phyloP scores from a whole-genome alignment of 2,113 vertebrate genomes.

The Ciconia boyciana region DNA sequence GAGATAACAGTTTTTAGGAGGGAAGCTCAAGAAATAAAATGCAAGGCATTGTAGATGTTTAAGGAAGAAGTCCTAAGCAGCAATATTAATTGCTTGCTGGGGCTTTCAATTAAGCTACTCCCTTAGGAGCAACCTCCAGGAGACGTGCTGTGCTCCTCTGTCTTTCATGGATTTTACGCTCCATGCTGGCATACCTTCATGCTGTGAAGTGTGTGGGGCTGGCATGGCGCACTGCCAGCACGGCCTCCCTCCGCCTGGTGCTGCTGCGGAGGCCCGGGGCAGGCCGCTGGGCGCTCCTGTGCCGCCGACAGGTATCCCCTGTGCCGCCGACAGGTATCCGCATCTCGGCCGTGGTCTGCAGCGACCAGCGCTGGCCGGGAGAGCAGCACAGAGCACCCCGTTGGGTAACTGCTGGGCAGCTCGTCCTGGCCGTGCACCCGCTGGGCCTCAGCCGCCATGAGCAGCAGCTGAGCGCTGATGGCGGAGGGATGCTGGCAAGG shows the following conservation, averaged over 20 bases:
- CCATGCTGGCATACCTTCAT: fast-evolving
- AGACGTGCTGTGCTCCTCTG: background rate
- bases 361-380: fast-evolving
- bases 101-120: background rate
- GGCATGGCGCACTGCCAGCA: fast-evolving
- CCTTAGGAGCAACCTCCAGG: background rate
- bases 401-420: fast-evolving
- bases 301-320: fast-evolving
- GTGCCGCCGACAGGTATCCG: fast-evolving
- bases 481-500: background rate
- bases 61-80: background rate
- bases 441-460: fast-evolving
- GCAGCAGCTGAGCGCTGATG: fast-evolving
- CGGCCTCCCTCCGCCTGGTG: background rate
- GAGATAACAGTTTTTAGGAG: background rate
- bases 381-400: fast-evolving
- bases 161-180: background rate
- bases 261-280: fast-evolving
- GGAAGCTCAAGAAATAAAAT: background rate
- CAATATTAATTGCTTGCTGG: background rate
- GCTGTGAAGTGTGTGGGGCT: background rate
- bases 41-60: background rate
- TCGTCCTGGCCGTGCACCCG: fast-evolving
- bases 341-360: fast-evolving
- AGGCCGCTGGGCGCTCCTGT: background rate